Conservation (phyloP, 2,888 invertebrate species). For the Spodoptera littoralis region DNA sequence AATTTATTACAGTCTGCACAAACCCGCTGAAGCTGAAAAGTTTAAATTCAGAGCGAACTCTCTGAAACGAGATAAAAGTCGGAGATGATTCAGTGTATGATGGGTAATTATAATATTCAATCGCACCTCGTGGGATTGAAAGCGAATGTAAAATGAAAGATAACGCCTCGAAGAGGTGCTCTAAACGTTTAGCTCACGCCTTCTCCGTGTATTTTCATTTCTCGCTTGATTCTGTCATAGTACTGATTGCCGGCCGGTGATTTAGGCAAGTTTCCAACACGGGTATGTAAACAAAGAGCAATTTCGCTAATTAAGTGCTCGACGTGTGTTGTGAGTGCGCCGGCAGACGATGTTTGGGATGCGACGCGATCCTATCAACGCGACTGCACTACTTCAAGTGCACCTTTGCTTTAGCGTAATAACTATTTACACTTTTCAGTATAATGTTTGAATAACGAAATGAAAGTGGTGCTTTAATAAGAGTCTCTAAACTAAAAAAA, state of each 20-base stretch:
- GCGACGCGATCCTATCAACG: constrained; percentile 64
- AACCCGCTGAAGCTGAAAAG: constrained; percentile 12
- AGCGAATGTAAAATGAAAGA: constrained; percentile 13
- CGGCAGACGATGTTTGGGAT: constrained; percentile 68
- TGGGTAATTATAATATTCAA: constrained; percentile 26
- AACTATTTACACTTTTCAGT: constrained; percentile 21
- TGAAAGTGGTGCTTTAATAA: background rate
- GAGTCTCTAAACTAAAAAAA: background rate
- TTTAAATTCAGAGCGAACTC: constrained; percentile 19
- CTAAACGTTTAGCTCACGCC: constrained; percentile 27
- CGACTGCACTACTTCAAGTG: constrained; percentile 61
- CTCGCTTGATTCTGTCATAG: constrained; percentile 47
- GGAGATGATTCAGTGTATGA: constrained; percentile 5
- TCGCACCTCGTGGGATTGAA: constrained; percentile 30
- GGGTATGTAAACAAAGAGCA: constrained; percentile 76
- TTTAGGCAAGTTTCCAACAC: constrained; percentile 74
- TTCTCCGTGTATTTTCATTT: constrained; percentile 41
- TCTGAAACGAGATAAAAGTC: constrained; percentile 26
- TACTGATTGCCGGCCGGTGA: constrained; percentile 53
- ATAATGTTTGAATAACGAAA: background rate
- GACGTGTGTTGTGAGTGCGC: constrained; percentile 65
- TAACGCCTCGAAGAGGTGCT: constrained; percentile 23
- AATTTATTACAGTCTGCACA: constrained; percentile 28
- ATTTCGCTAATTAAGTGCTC: constrained; percentile 84
- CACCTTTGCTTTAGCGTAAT: constrained; percentile 10